Base-by-base conservation (phyloP, 2,888 invertebrate genomes). In the Papilio demoleus region DNA sequence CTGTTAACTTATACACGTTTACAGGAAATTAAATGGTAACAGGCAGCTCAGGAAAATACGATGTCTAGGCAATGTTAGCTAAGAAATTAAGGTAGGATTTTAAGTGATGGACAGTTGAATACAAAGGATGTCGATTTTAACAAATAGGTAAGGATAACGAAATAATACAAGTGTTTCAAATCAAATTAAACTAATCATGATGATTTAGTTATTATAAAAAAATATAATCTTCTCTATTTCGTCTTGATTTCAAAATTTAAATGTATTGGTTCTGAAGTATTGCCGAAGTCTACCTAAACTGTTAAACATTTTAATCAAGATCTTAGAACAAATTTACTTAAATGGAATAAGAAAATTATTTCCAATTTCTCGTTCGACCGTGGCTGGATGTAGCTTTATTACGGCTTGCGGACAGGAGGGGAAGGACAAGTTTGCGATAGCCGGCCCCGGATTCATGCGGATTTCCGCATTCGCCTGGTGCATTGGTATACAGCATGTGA, bases 391-490 rank as follows among this genome's bases (percentile, higher is more conserved):
- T 17, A 40, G 53, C n/a, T 68, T 40, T 60, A 65, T 61, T 62
- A 56, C 24, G 27, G 70, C 72, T 70, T 74, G 70, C 68, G 75
- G 75, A 75, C 80, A 79, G 82, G 81, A 79, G 79, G 74, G 79
- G 75, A 75, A 83, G 81, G 81, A 83, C 81, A 80, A 82, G 79
- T 82, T 78, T 72, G 77, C 79, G 88, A 87, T 88, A 88, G 80
- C 80, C 76, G 77, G 71, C 74, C 78, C 70, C 72, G 73, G 69
- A 17, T 61, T 65, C 34, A 17, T n/a, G 68, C 84, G 87, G 86
- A 88, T 85, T 85, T 88, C 88, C 88, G 87, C 80, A 78, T 81
- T 76, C 79, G 78, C 80, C 78, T 79, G 78, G 78, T 80, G 78
- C 80, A 77, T 71, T 74, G 27, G 74, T 72, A 24, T 79, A 81